Evolutionary conservation across 2,888 invertebrate genomes (phyloP), one percentile per base, ranked within the genome.

Genomic region (Sepiola atlantica): DNA sequence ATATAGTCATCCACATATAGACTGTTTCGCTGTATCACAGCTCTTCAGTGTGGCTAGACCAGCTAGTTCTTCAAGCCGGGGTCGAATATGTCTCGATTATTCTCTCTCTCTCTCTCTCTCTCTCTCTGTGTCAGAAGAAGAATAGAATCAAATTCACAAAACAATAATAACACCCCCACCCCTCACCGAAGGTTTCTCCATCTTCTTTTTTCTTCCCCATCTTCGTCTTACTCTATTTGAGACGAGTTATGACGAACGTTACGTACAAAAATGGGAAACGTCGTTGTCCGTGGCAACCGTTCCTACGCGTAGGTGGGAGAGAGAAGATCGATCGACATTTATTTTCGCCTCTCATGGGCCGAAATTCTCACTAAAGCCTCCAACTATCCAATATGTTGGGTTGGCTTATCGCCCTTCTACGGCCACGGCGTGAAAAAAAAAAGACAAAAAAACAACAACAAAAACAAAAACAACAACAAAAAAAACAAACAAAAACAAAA

Each of bases 291-390:
- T n/a, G n/a, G 77, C 77, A 77, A 77, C 77, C 77, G 77, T 24
- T 57, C 57, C 24, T 57, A 57, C 57, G 57, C 77, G 77, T 77
- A 77, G 77, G 77, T 77, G 77, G 77, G 18, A 28, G n/a, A 77
- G n/a, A n/a, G 14, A 77, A 10, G n/a, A 77, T 77, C 77, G 77
- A 77, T 77, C n/a, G 14, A n/a, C 77, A n/a, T 77, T 77, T 77
- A 77, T 77, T 77, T 77, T 77, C 77, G 77, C 77, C 77, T 77
- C 77, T 77, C n/a, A 77, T 77, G n/a, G n/a, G 77, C 77, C 77
- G n/a, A 77, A 77, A 77, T 77, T 77, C n/a, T 77, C 77, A 77
- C 77, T 77, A 77, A 77, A 16, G 77, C 77, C 77, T n/a, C n/a
- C 77, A 61, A 61, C 61, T 77, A n/a, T 77, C n/a, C 77, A 77